phyloP scores from a whole-genome alignment of 2,113 vertebrate genomes.

The Burhinus bistriatus region DNA sequence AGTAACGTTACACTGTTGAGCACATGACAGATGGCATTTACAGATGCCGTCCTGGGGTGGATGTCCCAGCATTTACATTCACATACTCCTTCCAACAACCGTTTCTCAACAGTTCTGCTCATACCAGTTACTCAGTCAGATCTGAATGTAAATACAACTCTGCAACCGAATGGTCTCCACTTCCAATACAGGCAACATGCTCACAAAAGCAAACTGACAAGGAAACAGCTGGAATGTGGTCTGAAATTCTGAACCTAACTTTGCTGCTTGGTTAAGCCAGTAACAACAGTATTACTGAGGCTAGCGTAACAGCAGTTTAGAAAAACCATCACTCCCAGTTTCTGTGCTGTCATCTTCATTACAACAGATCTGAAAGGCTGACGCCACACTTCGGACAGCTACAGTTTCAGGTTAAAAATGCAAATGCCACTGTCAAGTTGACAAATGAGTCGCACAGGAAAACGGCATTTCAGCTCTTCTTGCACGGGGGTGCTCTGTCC shows the following conservation, averaged over 20 bases:
- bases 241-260: neutral
- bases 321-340: neutral
- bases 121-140: neutral
- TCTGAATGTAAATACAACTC: neutral
- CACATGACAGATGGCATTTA: neutral
- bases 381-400: neutral
- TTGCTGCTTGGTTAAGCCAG: neutral
- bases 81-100: neutral
- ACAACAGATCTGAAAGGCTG: neutral
- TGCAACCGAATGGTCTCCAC: neutral
- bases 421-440: neutral
- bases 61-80: neutral
- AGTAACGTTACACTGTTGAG: neutral
- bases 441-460: neutral
- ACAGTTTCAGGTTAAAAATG: neutral
- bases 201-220: neutral
- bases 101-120: neutral
- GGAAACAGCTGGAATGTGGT: neutral
- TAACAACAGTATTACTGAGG: neutral
- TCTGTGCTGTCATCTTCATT: neutral
- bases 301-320: neutral
- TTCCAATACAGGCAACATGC: neutral
- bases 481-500: neutral
- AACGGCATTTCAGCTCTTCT: neutral
- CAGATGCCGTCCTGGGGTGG: rapidly evolving